Evolutionary conservation across 1,140 invertebrate species (phyloP).

Genomic region (Laodelphax striatellus): DNA sequence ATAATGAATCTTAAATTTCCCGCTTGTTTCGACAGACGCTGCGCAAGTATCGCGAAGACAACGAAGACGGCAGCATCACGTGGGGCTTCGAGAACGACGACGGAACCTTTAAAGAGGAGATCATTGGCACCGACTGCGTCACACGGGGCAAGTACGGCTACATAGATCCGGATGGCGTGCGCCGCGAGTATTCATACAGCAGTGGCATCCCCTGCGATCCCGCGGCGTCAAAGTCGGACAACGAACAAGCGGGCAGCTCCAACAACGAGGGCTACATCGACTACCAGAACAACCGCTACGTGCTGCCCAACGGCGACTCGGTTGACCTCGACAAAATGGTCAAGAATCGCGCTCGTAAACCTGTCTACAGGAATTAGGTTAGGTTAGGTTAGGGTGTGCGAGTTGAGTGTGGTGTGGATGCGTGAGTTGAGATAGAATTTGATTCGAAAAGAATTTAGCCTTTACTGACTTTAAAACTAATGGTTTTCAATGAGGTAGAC

Average conservation of each 20-base stretch:
- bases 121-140: constrained; percentile 65
- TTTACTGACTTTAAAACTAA: no score
- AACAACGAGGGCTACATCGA: constrained; percentile 46
- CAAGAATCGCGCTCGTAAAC: constrained; percentile 53
- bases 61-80: constrained; percentile 67
- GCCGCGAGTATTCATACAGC: constrained; percentile 58
- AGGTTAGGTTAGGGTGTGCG: no score
- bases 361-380: constrained; percentile 22
- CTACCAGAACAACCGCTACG: constrained; percentile 50
- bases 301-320: constrained; percentile 53
- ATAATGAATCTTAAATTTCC: no score
- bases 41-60: constrained; percentile 57
- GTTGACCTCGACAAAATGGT: constrained; percentile 55
- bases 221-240: constrained; percentile 42
- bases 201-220: constrained; percentile 53
- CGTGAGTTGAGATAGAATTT: no score
- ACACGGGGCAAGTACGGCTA: constrained; percentile 73
- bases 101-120: constrained; percentile 67
- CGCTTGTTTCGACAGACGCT: constrained; percentile 31
- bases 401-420: no score
- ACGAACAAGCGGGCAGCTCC: constrained; percentile 26
- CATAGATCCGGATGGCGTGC: constrained; percentile 64
- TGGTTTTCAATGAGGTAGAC: no score
- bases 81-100: constrained; percentile 81
- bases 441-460: no score